Evolutionary conservation across 2,888 invertebrate genomes (phyloP), one percentile per base, ranked within the genome.

Genomic region (Dicyrtomina minuta): DNA sequence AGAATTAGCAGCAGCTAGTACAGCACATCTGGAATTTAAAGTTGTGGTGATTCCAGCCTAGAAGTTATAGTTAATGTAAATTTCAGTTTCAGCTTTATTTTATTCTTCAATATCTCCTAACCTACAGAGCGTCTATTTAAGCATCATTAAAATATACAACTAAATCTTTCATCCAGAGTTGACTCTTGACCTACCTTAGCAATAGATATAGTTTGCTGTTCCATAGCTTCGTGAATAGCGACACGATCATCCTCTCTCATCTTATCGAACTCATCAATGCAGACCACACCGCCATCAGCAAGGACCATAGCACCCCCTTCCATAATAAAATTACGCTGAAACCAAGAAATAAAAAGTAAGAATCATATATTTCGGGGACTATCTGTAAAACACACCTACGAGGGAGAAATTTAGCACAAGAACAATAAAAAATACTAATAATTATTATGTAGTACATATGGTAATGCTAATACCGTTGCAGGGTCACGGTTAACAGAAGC

Each of bases 211-310:
- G 99, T 99, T 83, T 99, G 99, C 81, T 99, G 99, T 81, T 99
- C 99, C 99, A 99, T 99, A 26, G 99, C 99, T 84, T 99, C 99
- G 83, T 99, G 99, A 81, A 99, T 99, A 51, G 98, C 98, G 10
- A 99, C 99, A 75, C 98, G 86, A 83, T 99, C 99, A 81, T 99
- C 98, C 83, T 99, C 98, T 66, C 94, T 87, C 99, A 99, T 99
- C 85, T 99, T 99, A 83, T 99, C 98, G 82, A 99, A 99, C 84
- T 99, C 99, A 82, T 99, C 99, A 81, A 99, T 99, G 82, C 99
- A 99, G 0, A 99, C 98, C 1, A 98, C 96, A 33, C 99, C 99
- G 3, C 98, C 98, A 83, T 99, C 99, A 0, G 98, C 99, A 44
- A 99, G 84, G 26, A 99, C 99, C 99, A 99, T 99, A 0, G 99